Evolutionary conservation across 2,888 invertebrate genomes (phyloP).

Genomic region (Drosophila hamatofila): DNA sequence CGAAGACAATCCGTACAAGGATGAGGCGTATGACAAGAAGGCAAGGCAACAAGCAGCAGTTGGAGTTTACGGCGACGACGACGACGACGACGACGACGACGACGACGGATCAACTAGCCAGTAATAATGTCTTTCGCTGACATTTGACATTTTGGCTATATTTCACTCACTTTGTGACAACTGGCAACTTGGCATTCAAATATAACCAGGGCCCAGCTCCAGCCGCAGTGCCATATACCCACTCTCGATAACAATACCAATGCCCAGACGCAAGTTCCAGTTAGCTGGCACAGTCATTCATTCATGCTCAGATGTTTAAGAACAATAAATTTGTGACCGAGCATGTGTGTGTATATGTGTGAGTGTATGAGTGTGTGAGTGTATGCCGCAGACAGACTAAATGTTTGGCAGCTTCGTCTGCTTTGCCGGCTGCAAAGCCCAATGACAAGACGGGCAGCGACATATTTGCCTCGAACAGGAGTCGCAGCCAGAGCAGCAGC

Average conservation of each 20-base stretch:
- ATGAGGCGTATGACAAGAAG: slow-evolving; percentile 19
- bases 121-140: slow-evolving; percentile 81
- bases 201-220: slow-evolving; percentile 54
- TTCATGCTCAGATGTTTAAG: slow-evolving; percentile 71
- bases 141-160: slow-evolving; percentile 82
- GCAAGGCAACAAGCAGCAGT: slow-evolving; percentile 22
- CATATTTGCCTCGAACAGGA: slow-evolving; percentile 58
- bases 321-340: slow-evolving; percentile 65
- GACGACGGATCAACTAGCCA: slow-evolving; percentile 73
- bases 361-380: background rate
- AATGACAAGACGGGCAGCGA: slow-evolving; percentile 61
- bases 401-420: slow-evolving; percentile 64
- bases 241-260: slow-evolving; percentile 7
- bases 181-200: slow-evolving; percentile 80
- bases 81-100: slow-evolving; percentile 28
- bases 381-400: slow-evolving; percentile 46
- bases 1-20: slow-evolving; percentile 62
- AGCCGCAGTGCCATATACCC: slow-evolving; percentile 4
- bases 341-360: slow-evolving; percentile 7
- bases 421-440: slow-evolving; percentile 45
- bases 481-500: slow-evolving; percentile 8
- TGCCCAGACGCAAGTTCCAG: slow-evolving; percentile 38
- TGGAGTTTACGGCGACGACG: slow-evolving; percentile 23
- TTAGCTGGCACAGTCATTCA: slow-evolving; percentile 52
- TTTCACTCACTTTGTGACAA: slow-evolving; percentile 81